phyloP scores from a whole-genome alignment of 2,888 invertebrate species.

The Cheilosia vulpina region DNA sequence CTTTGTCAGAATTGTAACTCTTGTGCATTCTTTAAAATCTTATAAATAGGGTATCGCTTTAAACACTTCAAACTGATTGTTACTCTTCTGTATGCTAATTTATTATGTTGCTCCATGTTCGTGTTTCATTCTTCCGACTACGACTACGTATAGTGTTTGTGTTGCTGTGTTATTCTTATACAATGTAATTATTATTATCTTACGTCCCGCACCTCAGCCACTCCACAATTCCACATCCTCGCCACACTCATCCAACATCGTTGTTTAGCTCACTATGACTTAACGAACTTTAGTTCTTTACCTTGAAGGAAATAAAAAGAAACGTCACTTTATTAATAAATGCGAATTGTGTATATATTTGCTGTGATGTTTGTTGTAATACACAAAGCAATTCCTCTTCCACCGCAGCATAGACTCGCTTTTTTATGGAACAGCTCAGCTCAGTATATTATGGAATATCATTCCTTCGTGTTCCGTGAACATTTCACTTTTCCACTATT shows the following conservation, averaged over 20 bases:
- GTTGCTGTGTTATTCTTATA: neutral
- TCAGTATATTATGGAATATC: slow-evolving; percentile 14
- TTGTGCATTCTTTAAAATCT: no score
- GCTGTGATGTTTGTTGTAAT: slow-evolving; percentile 17
- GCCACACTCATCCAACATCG: neutral
- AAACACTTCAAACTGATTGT: no score
- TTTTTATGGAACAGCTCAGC: neutral
- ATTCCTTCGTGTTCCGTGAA: slow-evolving; percentile 6
- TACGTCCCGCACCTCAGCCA: neutral
- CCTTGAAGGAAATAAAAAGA: slow-evolving; percentile 38
- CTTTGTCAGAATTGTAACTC: no score
- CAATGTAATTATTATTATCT: neutral
- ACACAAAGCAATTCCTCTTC: neutral
- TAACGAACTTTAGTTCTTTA: slow-evolving; percentile 38
- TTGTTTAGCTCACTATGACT: slow-evolving; percentile 3
- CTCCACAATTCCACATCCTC: neutral
- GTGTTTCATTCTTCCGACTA: neutral
- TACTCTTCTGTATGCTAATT: neutral
- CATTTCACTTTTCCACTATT: neutral
- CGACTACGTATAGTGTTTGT: neutral
- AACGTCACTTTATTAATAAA: slow-evolving; percentile 37
- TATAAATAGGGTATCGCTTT: no score
- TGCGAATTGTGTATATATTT: neutral
- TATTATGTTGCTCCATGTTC: neutral
- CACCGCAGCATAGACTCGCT: neutral